These are phyloP conservation scores for Ptychoptera albimana DNA, from an alignment of 2,888 invertebrate species.

Conservation along the genomic window DNA sequence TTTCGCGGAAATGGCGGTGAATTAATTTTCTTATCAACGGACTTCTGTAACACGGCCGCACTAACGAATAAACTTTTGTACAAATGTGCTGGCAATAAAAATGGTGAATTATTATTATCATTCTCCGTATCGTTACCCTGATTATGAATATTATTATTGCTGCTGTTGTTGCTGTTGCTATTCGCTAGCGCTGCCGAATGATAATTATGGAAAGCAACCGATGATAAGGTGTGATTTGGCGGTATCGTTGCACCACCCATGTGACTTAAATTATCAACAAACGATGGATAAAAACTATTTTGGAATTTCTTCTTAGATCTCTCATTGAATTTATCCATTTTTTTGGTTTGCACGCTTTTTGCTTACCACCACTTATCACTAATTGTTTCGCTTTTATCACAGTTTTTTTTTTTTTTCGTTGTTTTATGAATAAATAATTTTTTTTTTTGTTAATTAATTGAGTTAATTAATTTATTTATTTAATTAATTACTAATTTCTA, in stretches of 20 bases:
- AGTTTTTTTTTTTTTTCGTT: too few relatives aligned
- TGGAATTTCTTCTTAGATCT: too few relatives aligned
- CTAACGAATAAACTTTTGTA: slow-evolving; percentile 65
- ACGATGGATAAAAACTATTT: too few relatives aligned
- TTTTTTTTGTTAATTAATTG: too few relatives aligned
- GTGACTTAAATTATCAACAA: too few relatives aligned
- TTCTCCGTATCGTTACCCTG: slow-evolving; percentile 2
- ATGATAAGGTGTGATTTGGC: slow-evolving; percentile 10
- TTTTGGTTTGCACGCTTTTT: too few relatives aligned
- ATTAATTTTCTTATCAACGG: neutral
- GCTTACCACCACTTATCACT: too few relatives aligned
- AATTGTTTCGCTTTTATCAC: too few relatives aligned
- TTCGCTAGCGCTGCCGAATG: slow-evolving; percentile 9
- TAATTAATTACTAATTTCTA: too few relatives aligned
- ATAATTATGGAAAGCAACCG: slow-evolving; percentile 13
- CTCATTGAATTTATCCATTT: too few relatives aligned
- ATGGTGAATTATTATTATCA: slow-evolving; percentile 28
- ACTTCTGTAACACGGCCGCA: slow-evolving; percentile 39
- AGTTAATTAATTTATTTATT: too few relatives aligned
- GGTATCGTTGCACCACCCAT: slow-evolving; percentile 13
- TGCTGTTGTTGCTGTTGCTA: neutral
- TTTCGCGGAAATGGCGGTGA: slow-evolving; percentile 28
- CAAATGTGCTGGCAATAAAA: slow-evolving; percentile 57
- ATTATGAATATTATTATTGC: slow-evolving; percentile 1
- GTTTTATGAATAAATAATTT: too few relatives aligned